Conservation (phyloP, 2,113 vertebrate species). For the Emydura subglobosa region DNA sequence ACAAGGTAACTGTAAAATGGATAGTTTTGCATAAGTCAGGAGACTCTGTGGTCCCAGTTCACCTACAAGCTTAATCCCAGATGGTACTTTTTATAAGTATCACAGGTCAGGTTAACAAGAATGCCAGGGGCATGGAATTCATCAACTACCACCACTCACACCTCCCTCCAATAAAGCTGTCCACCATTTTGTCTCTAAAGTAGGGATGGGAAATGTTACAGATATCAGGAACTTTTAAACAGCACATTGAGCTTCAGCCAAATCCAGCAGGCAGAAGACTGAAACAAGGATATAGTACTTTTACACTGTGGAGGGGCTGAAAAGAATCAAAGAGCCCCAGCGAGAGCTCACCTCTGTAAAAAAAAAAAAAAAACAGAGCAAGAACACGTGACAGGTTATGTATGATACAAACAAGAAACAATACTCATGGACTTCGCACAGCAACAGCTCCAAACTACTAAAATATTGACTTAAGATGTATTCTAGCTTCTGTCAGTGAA, state of each 20-base stretch:
- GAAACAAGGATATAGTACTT: background rate
- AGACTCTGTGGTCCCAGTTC: fast-evolving
- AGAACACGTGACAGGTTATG: background rate
- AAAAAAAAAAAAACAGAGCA: background rate
- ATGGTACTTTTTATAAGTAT: background rate
- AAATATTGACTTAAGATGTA: background rate
- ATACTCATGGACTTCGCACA: background rate
- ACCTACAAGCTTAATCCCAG: background rate
- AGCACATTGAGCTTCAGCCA: background rate
- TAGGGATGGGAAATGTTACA: background rate
- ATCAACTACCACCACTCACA: background rate
- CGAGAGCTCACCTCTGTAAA: background rate
- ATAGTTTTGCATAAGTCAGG: background rate
- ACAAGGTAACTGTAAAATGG: background rate
- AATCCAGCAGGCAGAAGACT: background rate
- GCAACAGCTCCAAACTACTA: background rate
- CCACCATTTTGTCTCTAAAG: background rate
- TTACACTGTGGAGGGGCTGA: background rate
- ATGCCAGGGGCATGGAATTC: background rate
- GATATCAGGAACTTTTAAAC: background rate
- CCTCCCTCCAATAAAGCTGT: background rate
- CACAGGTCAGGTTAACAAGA: background rate
- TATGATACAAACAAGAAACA: background rate
- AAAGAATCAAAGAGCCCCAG: background rate
- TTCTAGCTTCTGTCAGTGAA: background rate